A percentile compares a stretch with the other conserved stretches of the same genome.
These are phyloP conservation scores for Agrotis puta DNA, from an alignment of 2,888 invertebrate genomes.

Conservation along the genomic window DNA sequence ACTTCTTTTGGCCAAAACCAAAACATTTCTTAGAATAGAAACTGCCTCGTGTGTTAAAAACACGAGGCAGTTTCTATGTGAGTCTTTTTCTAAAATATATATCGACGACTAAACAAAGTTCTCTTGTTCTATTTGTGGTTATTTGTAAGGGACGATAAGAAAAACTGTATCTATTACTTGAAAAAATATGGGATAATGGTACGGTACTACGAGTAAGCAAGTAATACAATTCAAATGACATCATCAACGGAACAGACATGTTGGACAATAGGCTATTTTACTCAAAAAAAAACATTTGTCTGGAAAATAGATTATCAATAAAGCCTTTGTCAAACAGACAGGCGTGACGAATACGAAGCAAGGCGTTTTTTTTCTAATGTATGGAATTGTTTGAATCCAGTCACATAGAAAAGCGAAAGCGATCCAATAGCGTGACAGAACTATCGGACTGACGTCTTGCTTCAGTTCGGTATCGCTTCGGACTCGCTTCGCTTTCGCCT, in stretches of 20 bases:
- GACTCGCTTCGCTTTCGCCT: too few relatives aligned
- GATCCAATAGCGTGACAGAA: too few relatives aligned
- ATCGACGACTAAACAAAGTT: background rate
- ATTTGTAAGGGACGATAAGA: background rate
- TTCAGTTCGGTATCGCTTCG: too few relatives aligned
- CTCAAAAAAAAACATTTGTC: too few relatives aligned
- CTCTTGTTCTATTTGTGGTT: background rate
- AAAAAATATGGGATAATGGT: background rate
- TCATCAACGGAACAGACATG: background rate
- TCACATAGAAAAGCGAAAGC: too few relatives aligned
- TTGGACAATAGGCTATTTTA: too few relatives aligned
- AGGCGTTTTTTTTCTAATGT: too few relatives aligned
- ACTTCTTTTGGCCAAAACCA: background rate
- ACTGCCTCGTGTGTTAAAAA: slow-evolving; percentile 1
- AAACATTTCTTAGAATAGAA: slow-evolving; percentile 16
- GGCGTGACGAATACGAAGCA: too few relatives aligned
- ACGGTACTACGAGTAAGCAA: background rate
- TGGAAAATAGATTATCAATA: too few relatives aligned
- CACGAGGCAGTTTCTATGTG: background rate
- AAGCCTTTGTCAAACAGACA: too few relatives aligned
- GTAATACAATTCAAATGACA: background rate
- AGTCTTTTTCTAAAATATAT: background rate
- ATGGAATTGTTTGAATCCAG: too few relatives aligned
- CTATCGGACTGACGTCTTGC: too few relatives aligned
- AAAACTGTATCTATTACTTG: background rate